phyloP scores from a whole-genome alignment of 35 echinoderm and acorn worm genomes.

The Patiria miniata region DNA sequence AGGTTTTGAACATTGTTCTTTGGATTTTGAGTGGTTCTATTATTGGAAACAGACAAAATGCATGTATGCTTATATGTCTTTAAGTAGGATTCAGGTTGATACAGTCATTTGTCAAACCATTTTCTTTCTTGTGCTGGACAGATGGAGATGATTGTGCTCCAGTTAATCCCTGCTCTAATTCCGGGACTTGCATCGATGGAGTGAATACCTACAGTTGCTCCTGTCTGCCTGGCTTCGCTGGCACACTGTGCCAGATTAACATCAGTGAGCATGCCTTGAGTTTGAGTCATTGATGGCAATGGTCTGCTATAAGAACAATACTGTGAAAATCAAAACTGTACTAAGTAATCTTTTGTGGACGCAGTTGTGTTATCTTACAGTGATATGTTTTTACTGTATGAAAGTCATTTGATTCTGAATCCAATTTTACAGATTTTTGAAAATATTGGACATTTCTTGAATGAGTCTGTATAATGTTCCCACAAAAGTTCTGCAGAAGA shows the following conservation, averaged over 20 bases:
- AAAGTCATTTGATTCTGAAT: no score
- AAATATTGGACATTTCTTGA: no score
- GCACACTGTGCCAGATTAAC: slow-evolving; percentile 38
- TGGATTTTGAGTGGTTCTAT: no score
- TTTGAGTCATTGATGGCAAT: neutral
- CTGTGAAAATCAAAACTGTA: neutral
- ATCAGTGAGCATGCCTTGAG: slow-evolving; percentile 25
- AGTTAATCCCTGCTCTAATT: slow-evolving; percentile 69
- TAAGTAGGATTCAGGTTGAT: no score
- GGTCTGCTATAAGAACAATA: neutral
- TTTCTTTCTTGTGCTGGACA: slow-evolving; percentile 17
- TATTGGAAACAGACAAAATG: no score
- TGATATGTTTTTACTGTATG: no score
- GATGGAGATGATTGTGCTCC: slow-evolving; percentile 72
- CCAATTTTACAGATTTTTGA: no score
- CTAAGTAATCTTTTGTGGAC: neutral
- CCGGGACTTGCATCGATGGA: slow-evolving; percentile 72
- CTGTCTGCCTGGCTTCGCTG: slow-evolving; percentile 69
- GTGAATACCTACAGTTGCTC: slow-evolving; percentile 65
- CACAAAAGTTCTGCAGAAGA: no score
- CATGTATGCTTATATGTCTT: no score
- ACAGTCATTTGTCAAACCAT: no score
- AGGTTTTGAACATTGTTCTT: no score
- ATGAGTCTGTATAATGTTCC: no score
- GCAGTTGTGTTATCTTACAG: neutral